phyloP scores from a whole-genome alignment of 2,888 invertebrate genomes.

The Rhamnusium bicolor region DNA sequence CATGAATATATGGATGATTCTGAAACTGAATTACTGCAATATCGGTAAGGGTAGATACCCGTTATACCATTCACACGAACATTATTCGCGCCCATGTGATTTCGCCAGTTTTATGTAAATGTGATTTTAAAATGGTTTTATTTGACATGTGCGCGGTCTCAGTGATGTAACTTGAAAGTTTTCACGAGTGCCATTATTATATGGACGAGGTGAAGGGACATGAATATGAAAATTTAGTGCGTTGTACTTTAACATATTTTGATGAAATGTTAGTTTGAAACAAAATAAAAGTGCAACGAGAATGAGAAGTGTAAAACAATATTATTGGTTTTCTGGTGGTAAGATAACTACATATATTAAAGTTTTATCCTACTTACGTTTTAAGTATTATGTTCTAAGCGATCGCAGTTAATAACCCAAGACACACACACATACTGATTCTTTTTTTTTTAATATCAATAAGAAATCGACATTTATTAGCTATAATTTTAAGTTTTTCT shows the following conservation, averaged over 20 bases:
- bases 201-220: not conserved
- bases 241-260: not conserved
- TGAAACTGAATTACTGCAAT: conserved; percentile 67
- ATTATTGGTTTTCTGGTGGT: not conserved
- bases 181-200: conserved; percentile 20
- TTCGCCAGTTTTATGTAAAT: conserved; percentile 54
- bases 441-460: too few species aligned
- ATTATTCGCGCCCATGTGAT: conserved; percentile 54
- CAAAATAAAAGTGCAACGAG: not conserved
- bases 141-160: conserved; percentile 27
- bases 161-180: conserved; percentile 26
- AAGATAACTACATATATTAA: not conserved
- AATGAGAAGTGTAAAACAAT: not conserved
- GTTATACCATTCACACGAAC: conserved; percentile 59
- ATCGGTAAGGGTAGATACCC: conserved; percentile 42
- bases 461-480: too few species aligned
- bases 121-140: conserved; percentile 35
- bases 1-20: conserved; percentile 70
- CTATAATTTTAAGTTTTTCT: too few species aligned
- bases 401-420: too few species aligned
- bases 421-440: too few species aligned
- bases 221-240: conserved; percentile 18
- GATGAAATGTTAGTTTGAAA: not conserved
- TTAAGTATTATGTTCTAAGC: too few species aligned
- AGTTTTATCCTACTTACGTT: too few species aligned